Conservation (phyloP, 2,888 invertebrate genomes). For the Cerastoderma edule region DNA sequence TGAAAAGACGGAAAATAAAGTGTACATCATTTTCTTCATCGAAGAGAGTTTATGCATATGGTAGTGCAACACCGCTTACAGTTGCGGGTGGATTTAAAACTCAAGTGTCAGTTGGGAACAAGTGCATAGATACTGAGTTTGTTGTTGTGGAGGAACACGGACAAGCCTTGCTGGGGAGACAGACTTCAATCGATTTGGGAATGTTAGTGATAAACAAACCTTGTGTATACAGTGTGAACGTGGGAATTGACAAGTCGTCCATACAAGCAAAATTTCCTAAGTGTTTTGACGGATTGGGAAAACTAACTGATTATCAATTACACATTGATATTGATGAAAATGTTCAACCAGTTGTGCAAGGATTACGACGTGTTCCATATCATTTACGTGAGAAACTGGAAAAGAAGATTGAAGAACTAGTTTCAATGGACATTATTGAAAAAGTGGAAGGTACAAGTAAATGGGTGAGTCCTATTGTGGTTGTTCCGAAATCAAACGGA, state of each 20-base stretch:
- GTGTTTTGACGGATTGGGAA: slow-evolving; percentile 43
- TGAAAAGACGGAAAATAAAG: slow-evolving; percentile 31
- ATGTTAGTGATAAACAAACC: slow-evolving; percentile 21
- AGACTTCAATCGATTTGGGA: slow-evolving; percentile 27
- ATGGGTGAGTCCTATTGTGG: slow-evolving; percentile 50
- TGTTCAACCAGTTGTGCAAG: slow-evolving; percentile 27
- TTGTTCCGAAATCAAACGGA: slow-evolving; percentile 39
- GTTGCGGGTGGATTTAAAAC: slow-evolving; percentile 30
- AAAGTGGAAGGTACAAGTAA: slow-evolving; percentile 37
- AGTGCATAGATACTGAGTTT: slow-evolving; percentile 25
- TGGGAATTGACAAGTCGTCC: not conserved
- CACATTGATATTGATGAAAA: slow-evolving; percentile 15
- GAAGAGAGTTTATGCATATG: slow-evolving; percentile 41
- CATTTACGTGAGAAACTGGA: slow-evolving; percentile 33
- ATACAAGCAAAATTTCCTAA: slow-evolving; percentile 22
- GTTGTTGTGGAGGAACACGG: slow-evolving; percentile 33
- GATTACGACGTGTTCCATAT: slow-evolving; percentile 24
- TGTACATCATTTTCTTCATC: slow-evolving; percentile 18
- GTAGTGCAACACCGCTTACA: slow-evolving; percentile 27
- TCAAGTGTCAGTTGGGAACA: slow-evolving; percentile 19
- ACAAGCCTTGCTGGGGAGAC: slow-evolving; percentile 25
- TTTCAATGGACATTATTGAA: slow-evolving; percentile 48
- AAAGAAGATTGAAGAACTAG: slow-evolving; percentile 39
- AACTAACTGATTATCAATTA: slow-evolving; percentile 33
- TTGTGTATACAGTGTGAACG: not conserved